These are phyloP conservation scores for Venusia cambrica DNA, from an alignment of 2,888 invertebrate species.

Conservation along the genomic window DNA sequence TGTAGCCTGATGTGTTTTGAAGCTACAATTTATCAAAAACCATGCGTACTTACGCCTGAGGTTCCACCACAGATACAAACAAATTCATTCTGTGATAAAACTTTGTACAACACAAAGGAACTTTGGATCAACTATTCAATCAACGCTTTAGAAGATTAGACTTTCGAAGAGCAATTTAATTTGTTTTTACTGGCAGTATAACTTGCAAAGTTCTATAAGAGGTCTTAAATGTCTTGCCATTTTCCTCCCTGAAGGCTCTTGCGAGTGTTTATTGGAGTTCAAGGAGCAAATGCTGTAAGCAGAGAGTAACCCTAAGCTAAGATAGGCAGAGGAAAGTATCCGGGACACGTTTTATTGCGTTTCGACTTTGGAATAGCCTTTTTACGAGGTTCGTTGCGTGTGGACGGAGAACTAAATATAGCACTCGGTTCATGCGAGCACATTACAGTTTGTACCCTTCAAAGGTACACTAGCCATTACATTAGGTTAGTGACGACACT, in stretches of 20 bases:
- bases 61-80: no score
- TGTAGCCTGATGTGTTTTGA: no score
- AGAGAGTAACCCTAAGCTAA: constrained; percentile 42
- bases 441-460: no score
- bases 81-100: no score
- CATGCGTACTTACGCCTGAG: no score
- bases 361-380: constrained; percentile 47
- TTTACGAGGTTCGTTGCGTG: constrained; percentile 49
- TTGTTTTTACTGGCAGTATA: constrained; percentile 17
- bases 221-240: constrained; percentile 29
- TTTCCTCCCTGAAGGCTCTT: constrained; percentile 37
- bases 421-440: constrained; percentile 27
- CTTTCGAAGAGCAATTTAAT: constrained; percentile 6
- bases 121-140: no score
- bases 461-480: no score
- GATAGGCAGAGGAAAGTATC: constrained; percentile 43
- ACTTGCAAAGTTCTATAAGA: constrained; percentile 17
- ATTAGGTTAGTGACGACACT: no score
- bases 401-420: constrained; percentile 42
- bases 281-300: constrained; percentile 38
- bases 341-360: constrained; percentile 50
- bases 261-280: constrained; percentile 43
- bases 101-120: no score
- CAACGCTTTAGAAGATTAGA: constrained; percentile 11
- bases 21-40: no score